Conservation (phyloP, 2,888 invertebrate genomes). For the Oxycera nigricornis region DNA sequence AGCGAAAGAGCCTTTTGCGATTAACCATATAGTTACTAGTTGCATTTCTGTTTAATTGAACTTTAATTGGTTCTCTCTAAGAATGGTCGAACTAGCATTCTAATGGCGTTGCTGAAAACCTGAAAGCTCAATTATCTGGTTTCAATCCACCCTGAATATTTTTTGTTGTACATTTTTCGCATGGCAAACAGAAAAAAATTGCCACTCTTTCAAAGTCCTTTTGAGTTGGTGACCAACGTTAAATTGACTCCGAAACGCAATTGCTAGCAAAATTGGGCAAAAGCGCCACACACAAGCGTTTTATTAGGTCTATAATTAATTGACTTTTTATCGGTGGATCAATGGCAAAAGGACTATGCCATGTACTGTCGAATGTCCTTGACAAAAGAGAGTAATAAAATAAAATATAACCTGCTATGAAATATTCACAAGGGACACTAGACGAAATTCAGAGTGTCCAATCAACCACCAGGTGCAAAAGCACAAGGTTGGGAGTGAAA, state of each 20-base stretch:
- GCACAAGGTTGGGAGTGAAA: neutral
- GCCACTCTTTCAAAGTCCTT: no score
- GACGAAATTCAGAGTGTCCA: neutral
- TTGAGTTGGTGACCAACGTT: no score
- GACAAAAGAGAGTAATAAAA: neutral
- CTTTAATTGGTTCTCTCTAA: no score
- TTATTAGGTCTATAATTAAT: neutral
- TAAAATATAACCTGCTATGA: neutral
- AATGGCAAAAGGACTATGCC: neutral
- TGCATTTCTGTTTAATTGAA: no score
- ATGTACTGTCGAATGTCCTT: neutral
- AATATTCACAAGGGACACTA: neutral
- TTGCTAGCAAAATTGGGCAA: neutral
- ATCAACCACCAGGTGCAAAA: neutral
- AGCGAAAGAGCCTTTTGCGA: no score
- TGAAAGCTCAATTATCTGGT: no score
- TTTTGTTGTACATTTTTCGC: no score
- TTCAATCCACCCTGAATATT: no score
- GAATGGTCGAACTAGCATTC: no score
- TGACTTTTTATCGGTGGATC: neutral
- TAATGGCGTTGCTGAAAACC: no score
- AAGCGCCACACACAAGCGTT: neutral
- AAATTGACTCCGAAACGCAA: neutral
- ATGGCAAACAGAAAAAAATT: no score
- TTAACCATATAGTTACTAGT: no score